Evolutionary conservation across 2,888 invertebrate species (phyloP).

Genomic region (Galerucella pusilla): DNA sequence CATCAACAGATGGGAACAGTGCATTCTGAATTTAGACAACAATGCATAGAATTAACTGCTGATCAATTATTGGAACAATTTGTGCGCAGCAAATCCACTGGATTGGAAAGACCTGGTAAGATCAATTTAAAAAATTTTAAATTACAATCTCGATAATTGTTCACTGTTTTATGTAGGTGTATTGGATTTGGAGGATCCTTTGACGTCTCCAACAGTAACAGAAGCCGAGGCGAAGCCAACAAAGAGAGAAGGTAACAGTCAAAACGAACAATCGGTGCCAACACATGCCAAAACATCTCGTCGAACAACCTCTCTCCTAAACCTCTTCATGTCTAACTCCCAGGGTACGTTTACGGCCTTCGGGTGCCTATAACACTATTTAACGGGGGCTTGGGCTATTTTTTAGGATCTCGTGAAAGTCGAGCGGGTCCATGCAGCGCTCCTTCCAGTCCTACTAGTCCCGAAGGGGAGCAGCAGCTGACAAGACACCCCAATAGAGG

Average conservation of each 20-base stretch:
- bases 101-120: slow-evolving; percentile 91
- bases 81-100: slow-evolving; percentile 91
- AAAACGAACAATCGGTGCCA: slow-evolving; percentile 65
- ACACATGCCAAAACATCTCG: slow-evolving; percentile 83
- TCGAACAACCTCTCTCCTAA: slow-evolving; percentile 93
- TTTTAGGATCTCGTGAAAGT: slow-evolving; percentile 71
- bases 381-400: slow-evolving; percentile 72
- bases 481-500: slow-evolving; percentile 83
- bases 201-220: slow-evolving; percentile 60
- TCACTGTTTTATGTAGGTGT: slow-evolving; percentile 52
- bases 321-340: slow-evolving; percentile 95
- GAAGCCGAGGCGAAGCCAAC: slow-evolving; percentile 67
- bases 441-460: slow-evolving; percentile 79
- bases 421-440: slow-evolving; percentile 67
- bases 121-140: slow-evolving; percentile 26
- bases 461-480: slow-evolving; percentile 71
- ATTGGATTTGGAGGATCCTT: slow-evolving; percentile 60
- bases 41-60: slow-evolving; percentile 91
- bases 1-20: slow-evolving; percentile 93
- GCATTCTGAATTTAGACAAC: slow-evolving; percentile 92
- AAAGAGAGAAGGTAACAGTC: slow-evolving; percentile 74
- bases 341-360: slow-evolving; percentile 75
- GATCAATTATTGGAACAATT: slow-evolving; percentile 93
- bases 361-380: slow-evolving; percentile 46
- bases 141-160: slow-evolving; percentile 21